phyloP scores from a whole-genome alignment of 2,888 invertebrate genomes.

The Celastrina argiolus region DNA sequence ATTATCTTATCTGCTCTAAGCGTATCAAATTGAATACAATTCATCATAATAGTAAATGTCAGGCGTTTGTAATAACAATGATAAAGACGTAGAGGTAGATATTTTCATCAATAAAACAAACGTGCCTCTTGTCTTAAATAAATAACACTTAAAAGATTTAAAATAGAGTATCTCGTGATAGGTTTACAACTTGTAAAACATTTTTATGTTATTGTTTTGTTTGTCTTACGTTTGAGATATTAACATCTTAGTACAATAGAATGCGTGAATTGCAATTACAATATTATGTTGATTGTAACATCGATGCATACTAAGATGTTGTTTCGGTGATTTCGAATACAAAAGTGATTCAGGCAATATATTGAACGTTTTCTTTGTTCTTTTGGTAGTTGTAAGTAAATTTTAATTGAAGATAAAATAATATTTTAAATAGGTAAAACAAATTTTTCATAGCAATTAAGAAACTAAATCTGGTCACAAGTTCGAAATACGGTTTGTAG shows the following conservation, averaged over 20 bases:
- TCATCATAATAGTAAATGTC: neutral
- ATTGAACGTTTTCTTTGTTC: neutral
- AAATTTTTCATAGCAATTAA: no score
- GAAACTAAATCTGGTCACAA: no score
- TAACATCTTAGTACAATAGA: no score
- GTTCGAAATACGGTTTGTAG: no score
- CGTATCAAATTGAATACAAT: neutral
- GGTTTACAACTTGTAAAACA: neutral
- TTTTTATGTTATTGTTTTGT: neutral
- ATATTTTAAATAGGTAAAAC: no score
- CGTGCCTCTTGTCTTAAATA: neutral
- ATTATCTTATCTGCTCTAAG: neutral
- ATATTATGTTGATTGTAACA: neutral
- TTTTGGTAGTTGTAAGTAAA: neutral
- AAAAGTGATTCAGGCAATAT: neutral
- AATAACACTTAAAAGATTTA: neutral
- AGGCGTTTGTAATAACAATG: neutral
- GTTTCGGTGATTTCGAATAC: neutral
- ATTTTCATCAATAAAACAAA: neutral
- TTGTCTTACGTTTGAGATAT: neutral
- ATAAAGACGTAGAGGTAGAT: neutral
- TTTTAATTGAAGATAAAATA: no score
- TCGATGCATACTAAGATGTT: neutral
- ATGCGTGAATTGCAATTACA: no score
- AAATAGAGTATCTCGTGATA: no score